These are phyloP conservation scores for Diaprepes abbreviatus DNA, from an alignment of 2,888 invertebrate species.

Conservation along the genomic window DNA sequence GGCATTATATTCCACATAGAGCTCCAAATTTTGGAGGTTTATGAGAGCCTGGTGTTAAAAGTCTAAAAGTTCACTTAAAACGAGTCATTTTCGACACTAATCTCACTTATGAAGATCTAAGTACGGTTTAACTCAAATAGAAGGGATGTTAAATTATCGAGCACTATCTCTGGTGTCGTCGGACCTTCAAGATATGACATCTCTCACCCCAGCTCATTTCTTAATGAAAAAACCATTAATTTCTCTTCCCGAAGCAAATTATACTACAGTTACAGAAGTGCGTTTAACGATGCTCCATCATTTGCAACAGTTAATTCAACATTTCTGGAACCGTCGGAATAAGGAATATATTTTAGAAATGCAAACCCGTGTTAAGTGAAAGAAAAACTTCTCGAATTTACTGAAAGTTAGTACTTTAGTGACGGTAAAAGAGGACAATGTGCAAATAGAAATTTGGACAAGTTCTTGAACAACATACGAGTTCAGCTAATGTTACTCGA, in stretches of 20 bases:
- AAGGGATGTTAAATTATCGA: constrained; percentile 3
- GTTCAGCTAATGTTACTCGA: not conserved
- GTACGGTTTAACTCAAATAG: constrained; percentile 3
- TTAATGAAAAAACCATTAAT: not conserved
- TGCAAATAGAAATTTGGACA: not conserved
- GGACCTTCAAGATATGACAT: constrained; percentile 4
- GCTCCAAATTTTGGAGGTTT: not conserved
- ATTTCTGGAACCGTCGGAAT: not conserved
- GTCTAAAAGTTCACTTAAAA: not conserved
- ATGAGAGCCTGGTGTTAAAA: constrained; percentile 7
- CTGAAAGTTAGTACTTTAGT: not conserved
- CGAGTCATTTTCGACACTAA: not conserved
- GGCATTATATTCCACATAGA: constrained; percentile 10
- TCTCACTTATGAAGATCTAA: not conserved
- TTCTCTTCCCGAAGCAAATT: not conserved
- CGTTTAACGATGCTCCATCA: not conserved
- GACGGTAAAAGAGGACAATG: not conserved
- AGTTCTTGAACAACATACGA: not conserved
- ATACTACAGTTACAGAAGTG: not conserved
- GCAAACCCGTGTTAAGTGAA: not conserved
- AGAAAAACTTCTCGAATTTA: not conserved
- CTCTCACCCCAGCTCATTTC: constrained; percentile 5
- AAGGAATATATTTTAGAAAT: not conserved
- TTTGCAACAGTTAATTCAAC: not conserved
- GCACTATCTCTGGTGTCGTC: not conserved